Base-by-base conservation (phyloP, 2,888 invertebrate species). In the Cryptosula pallasiana region DNA sequence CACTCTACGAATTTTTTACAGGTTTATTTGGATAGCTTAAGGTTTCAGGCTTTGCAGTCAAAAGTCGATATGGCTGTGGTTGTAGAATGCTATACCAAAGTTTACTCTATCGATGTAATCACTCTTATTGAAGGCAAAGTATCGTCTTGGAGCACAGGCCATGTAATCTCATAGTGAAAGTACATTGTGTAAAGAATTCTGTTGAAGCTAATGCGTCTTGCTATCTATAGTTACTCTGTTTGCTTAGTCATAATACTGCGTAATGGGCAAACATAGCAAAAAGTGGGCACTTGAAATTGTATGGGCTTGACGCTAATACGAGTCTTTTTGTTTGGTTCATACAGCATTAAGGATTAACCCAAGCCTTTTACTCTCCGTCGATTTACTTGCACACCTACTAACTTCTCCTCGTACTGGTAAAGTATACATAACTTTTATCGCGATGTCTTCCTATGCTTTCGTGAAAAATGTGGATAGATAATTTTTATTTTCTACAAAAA, bases 271-370 rank as follows among this genome's bases (percentile, higher is more conserved):
- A 63, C 63, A 63, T 2, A 13, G 57, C 13, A 63, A 63, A 63
- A 63, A 63, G 63, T 63, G 27, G 63, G 27, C 63, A 63, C 63
- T 63, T 63, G 32, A 63, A 63, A 63, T 63, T 63, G 29, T 63
- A 63, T 63, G 32, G 32, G 63, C 63, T 5, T 13, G 45, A 45
- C 45, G 45, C 5, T 20, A 20, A 45, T 45, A 45, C 20, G 5
- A 13, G 45, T 20, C 45, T 45, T 45, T 45, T 45, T 45, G 45
- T 45, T 45, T 45, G 45, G 9, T 20, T 45, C 45, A 45, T n/a
- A n/a, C n/a, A n/a, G n/a, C n/a, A n/a, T n/a, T n/a, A n/a, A n/a
- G n/a, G n/a, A n/a, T n/a, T n/a, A n/a, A n/a, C n/a, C n/a, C n/a
- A n/a, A n/a, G n/a, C n/a, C n/a, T n/a, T n/a, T n/a, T n/a, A n/a